Conservation (phyloP, 2,113 vertebrate species). For the Phaethon lepturus region DNA sequence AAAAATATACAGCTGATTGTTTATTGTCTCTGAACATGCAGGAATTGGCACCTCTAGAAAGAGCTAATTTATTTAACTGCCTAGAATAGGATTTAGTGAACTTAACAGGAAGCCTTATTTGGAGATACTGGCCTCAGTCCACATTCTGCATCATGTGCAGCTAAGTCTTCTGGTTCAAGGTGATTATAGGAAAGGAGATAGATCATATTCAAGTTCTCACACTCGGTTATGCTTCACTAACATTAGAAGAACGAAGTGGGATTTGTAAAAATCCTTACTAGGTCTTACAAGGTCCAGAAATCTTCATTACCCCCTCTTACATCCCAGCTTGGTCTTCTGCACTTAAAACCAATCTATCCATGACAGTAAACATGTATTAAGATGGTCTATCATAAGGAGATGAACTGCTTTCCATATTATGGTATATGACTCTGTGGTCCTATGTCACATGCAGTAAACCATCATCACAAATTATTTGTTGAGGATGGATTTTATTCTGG, state of each 20-base stretch:
- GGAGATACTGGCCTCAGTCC: neutral
- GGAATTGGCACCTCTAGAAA: neutral
- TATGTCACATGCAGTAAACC: neutral
- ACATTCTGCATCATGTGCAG: neutral
- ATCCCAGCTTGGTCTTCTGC: neutral
- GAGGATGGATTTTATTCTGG: neutral
- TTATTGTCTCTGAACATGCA: neutral
- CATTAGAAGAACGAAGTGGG: neutral
- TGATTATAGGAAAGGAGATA: neutral
- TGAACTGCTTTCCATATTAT: neutral
- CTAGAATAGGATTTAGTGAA: neutral
- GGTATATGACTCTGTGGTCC: neutral
- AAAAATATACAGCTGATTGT: neutral
- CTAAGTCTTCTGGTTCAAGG: neutral
- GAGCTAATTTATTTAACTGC: neutral
- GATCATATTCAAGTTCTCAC: neutral
- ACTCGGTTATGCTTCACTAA: neutral
- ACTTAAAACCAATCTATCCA: neutral
- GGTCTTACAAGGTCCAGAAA: neutral
- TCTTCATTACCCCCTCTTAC: neutral
- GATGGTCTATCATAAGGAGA: neutral
- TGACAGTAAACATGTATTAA: neutral
- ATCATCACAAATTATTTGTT: neutral
- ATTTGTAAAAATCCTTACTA: neutral
- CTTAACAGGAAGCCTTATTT: neutral